These are phyloP conservation scores for Stenopsyche tienmushanensis DNA, from an alignment of 1,140 invertebrate species.

Conservation along the genomic window DNA sequence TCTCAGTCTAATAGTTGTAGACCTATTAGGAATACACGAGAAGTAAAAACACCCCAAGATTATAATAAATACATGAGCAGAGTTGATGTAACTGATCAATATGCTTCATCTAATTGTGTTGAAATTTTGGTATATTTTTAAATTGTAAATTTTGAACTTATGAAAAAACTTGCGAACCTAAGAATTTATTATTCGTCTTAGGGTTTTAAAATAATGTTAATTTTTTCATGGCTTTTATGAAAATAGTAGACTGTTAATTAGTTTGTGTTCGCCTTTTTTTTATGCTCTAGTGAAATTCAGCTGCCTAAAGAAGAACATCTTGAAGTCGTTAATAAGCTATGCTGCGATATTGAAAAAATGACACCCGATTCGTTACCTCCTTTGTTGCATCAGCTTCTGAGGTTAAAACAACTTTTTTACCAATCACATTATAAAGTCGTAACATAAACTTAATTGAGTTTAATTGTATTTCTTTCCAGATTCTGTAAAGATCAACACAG, in stretches of 20 bases:
- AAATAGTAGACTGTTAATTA: not conserved
- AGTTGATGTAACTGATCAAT: no score
- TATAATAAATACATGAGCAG: no score
- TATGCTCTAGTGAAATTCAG: conserved; percentile 33
- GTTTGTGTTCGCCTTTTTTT: conserved; percentile 8
- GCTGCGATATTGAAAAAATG: conserved; percentile 45
- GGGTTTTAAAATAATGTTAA: not conserved
- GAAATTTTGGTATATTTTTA: no score
- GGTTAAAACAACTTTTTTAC: conserved; percentile 15
- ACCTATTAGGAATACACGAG: no score
- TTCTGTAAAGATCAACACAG: conserved; percentile 46
- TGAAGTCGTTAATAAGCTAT: conserved; percentile 47
- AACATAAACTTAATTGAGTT: no score
- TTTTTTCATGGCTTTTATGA: not conserved
- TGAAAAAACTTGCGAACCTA: not conserved
- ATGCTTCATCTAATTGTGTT: no score
- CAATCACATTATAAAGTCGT: no score
- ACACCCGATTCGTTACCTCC: conserved; percentile 47
- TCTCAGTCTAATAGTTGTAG: no score
- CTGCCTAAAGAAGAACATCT: conserved; percentile 48
- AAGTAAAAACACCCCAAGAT: no score
- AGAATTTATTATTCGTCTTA: not conserved
- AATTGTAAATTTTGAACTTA: not conserved
- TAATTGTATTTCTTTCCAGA: no score
- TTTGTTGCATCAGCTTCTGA: conserved; percentile 47